Evolutionary conservation across 2,113 vertebrate genomes (phyloP).

Genomic region (Trichechus manatus): DNA sequence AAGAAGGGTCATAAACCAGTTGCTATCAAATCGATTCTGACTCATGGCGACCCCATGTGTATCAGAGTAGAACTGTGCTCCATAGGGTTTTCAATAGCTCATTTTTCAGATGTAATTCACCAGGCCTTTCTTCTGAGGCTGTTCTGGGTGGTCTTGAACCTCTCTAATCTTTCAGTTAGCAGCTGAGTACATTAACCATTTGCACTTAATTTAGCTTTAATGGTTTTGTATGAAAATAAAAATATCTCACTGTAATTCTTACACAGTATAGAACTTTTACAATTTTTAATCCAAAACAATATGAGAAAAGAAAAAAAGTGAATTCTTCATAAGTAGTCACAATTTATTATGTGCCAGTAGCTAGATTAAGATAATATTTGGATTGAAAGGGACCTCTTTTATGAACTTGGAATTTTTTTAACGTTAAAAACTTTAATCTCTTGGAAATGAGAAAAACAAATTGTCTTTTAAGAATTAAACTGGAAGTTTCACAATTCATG

Average conservation of each 20-base stretch:
- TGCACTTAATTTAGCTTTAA: neutral
- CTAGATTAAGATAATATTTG: neutral
- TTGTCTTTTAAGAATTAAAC: neutral
- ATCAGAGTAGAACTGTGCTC: no score
- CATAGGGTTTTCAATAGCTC: no score
- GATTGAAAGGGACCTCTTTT: neutral
- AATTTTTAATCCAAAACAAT: constrained; percentile 16
- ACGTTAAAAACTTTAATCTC: neutral
- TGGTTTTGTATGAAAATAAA: neutral
- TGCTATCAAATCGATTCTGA: no score
- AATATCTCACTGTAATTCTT: neutral
- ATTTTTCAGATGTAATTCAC: no score
- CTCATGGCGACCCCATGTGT: no score
- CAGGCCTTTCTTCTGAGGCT: no score
- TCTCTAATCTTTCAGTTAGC: no score
- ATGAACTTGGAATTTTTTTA: neutral
- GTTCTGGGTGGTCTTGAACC: no score
- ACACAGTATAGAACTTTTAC: neutral
- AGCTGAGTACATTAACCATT: neutral
- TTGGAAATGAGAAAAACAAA: neutral
- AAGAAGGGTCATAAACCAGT: neutral
- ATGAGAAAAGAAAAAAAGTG: neutral
- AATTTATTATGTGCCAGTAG: neutral
- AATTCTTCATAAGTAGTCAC: neutral
- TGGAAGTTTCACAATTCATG: neutral